A percentile compares a stretch with the other conserved stretches of the same genome.
Evolutionary conservation across 2,797 vertebrate species (phyloP).

Genomic region (Sandelia bainsii): DNA sequence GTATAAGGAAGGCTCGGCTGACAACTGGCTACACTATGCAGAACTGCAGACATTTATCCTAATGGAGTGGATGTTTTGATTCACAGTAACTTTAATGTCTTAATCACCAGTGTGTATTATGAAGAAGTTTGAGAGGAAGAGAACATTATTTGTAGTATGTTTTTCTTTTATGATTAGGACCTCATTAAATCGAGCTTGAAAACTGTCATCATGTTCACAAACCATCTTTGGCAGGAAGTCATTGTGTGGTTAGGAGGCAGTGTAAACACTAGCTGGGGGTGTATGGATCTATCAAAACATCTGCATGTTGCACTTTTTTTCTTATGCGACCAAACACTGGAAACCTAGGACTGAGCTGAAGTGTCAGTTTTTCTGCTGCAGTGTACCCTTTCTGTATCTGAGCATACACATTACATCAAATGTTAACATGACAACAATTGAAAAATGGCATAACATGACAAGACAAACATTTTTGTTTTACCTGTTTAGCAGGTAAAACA

Average conservation of each 20-base stretch:
- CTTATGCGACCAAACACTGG: conserved; percentile 6
- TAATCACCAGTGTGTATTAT: conserved; percentile 6
- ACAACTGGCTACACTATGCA: conserved; percentile 42
- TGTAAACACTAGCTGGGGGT: conserved; percentile 33
- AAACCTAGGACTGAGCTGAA: neutral
- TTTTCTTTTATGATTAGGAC: conserved; percentile 29
- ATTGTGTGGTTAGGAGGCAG: conserved; percentile 32
- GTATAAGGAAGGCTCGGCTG: conserved; percentile 26
- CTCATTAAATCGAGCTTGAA: conserved; percentile 27
- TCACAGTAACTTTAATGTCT: conserved; percentile 37
- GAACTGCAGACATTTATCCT: conserved; percentile 30
- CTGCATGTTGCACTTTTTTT: conserved; percentile 13
- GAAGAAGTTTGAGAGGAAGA: conserved; percentile 3
- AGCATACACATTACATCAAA: neutral
- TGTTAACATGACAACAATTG: neutral
- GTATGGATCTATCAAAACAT: conserved; percentile 24
- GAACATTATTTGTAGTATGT: conserved; percentile 4
- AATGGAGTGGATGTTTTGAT: conserved; percentile 46
- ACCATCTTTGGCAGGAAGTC: conserved; percentile 45
- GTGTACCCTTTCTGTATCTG: fast-evolving
- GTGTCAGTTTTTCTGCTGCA: neutral
- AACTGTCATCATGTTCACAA: conserved; percentile 27
- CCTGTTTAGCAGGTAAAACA: too few species aligned
- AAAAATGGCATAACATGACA: too few species aligned
- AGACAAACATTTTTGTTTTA: too few species aligned